Percentiles rank a stretch among this genome's conserved stretches.
Evolutionary conservation across 2,888 invertebrate species (phyloP).

Genomic region (Limnephilus auricula): DNA sequence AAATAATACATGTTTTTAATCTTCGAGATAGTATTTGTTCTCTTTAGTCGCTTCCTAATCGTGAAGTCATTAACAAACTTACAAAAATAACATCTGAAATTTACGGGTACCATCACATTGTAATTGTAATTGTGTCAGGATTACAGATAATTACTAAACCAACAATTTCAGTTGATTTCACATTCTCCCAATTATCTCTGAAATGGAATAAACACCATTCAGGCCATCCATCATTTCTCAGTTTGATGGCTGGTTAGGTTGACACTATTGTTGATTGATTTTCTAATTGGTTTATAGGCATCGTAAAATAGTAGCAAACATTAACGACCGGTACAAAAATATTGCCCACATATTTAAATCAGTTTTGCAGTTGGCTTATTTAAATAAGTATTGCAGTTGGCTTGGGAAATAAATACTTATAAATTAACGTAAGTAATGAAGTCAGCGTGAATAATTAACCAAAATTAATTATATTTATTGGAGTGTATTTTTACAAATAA

Average conservation of each 20-base stretch:
- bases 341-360: neutral
- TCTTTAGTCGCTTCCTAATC: too few species aligned
- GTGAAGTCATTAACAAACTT: too few species aligned
- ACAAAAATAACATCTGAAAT: too few species aligned
- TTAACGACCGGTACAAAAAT: neutral
- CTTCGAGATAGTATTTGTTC: too few species aligned
- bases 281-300: too few species aligned
- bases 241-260: neutral
- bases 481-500: too few species aligned
- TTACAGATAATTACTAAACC: neutral
- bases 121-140: neutral
- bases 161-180: neutral
- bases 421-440: too few species aligned
- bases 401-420: too few species aligned
- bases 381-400: neutral
- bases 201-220: neutral
- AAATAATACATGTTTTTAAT: too few species aligned
- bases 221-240: neutral
- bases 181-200: neutral
- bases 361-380: neutral
- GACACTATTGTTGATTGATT: neutral
- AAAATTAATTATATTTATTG: neutral
- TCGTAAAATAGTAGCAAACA: too few species aligned
- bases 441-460: neutral
- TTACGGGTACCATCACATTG: too few species aligned